Conservation (phyloP, 2,797 vertebrate genomes). For the Spheniscus humboldti region DNA sequence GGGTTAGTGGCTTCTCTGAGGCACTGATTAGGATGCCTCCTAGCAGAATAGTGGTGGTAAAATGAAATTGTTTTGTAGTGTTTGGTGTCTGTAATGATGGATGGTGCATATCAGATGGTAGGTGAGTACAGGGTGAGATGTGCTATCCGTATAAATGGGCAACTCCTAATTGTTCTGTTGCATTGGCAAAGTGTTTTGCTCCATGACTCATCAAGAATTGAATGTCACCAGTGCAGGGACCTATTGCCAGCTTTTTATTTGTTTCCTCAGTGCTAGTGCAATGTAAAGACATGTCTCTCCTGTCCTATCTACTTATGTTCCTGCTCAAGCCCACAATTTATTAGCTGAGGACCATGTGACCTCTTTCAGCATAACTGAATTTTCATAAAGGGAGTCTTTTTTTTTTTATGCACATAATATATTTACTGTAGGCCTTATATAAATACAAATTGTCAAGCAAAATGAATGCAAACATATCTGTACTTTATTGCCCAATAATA, state of each 20-base stretch:
- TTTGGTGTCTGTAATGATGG: background rate
- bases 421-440: background rate
- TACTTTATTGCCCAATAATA: background rate
- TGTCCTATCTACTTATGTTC: background rate
- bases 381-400: background rate
- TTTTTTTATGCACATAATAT: background rate
- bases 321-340: background rate
- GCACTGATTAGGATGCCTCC: background rate
- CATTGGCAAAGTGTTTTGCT: background rate
- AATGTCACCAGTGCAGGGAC: background rate
- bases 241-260: background rate
- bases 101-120: background rate
- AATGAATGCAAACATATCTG: background rate
- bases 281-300: background rate
- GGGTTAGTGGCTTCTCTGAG: background rate
- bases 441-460: background rate
- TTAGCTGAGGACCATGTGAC: background rate
- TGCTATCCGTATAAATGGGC: background rate
- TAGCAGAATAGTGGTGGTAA: background rate
- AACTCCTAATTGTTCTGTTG: background rate
- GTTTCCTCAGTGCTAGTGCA: background rate
- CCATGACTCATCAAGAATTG: background rate
- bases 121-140: background rate
- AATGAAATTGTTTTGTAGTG: background rate
- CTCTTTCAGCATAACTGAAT: background rate